Evolutionary conservation across 2,888 invertebrate genomes (phyloP).

Genomic region (Melanargia galathea): DNA sequence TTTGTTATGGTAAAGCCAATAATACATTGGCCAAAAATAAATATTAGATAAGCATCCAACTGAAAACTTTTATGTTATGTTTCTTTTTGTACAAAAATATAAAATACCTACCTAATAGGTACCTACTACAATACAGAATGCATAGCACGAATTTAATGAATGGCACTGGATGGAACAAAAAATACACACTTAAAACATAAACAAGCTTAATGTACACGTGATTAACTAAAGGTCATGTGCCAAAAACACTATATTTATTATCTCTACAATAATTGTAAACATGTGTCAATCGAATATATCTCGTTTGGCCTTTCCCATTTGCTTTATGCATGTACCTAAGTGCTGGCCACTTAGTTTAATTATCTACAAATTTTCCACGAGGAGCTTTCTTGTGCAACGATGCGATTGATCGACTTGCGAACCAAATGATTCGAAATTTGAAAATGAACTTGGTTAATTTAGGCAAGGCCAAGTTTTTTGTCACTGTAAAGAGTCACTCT

Average conservation of each 20-base stretch:
- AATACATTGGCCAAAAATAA: no score
- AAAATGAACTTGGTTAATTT: no score
- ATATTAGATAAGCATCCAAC: no score
- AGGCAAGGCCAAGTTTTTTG: no score
- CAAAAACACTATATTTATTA: slow-evolving; percentile 38
- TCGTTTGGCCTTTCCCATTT: slow-evolving; percentile 35
- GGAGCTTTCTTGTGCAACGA: neutral
- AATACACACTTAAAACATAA: neutral
- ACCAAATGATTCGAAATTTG: no score
- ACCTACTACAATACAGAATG: no score
- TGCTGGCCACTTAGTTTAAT: slow-evolving; percentile 2
- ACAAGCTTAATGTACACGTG: slow-evolving; percentile 20
- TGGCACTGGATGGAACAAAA: slow-evolving; percentile 13
- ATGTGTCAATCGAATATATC: slow-evolving; percentile 33
- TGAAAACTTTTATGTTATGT: no score
- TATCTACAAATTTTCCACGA: slow-evolving; percentile 14
- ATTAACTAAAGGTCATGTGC: slow-evolving; percentile 37
- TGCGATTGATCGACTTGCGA: neutral
- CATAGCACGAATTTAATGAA: slow-evolving; percentile 1
- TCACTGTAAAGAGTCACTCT: no score
- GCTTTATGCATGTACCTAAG: slow-evolving; percentile 8
- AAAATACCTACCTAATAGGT: no score
- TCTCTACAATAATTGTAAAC: slow-evolving; percentile 30
- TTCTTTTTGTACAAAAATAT: no score
- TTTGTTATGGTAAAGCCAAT: no score